Evolutionary conservation across 2,888 invertebrate genomes (phyloP), one percentile per base, ranked within the genome.

Genomic region (Apodemia mormo): DNA sequence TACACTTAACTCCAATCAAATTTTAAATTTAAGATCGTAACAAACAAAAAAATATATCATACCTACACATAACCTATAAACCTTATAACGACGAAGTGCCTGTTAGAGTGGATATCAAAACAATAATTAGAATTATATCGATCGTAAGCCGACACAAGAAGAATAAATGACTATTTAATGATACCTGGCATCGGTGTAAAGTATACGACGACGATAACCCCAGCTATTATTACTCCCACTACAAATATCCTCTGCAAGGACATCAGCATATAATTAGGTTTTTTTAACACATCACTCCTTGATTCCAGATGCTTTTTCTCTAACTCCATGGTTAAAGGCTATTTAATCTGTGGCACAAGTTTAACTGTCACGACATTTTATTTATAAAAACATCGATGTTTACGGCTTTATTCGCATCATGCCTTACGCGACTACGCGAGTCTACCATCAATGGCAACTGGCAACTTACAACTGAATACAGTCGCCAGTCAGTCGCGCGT

Each of bases 141-240:
- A 61, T 61, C 30, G 1, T 10, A 33, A 61, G 58, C 12, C 30
- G 12, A 33, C 52, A 65, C 3, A 69, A 71, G 45, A 65, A 54
- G 54, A 54, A 69, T 66, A 22, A 30, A 52, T 65, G 29, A 61
- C 49, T 56, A 71, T 68, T 65, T 12, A 64, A 69, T 66, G 68
- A 43, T 33, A 96, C 96, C 96, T 92, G 96, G 96, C 89, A 96
- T 92, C 33, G 96, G 96, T 66, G 96, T 96, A 73, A 96, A 94
- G 84, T 96, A 95, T 75, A 96, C 95, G 74, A 96, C 95, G 68
- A 96, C 94, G 66, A 96, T 89, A 72, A 96, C 96, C 78, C 95
- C 95, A 30, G 94, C 94, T 68, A 95, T 89, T 85, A 96, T 94
- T 73, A 95, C 95, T 79, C 94, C 89, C 79, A 96, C 92, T 81